Percentiles rank a stretch among this genome's conserved stretches.
phyloP scores from a whole-genome alignment of 2,113 vertebrate species.

The Charina bottae region DNA sequence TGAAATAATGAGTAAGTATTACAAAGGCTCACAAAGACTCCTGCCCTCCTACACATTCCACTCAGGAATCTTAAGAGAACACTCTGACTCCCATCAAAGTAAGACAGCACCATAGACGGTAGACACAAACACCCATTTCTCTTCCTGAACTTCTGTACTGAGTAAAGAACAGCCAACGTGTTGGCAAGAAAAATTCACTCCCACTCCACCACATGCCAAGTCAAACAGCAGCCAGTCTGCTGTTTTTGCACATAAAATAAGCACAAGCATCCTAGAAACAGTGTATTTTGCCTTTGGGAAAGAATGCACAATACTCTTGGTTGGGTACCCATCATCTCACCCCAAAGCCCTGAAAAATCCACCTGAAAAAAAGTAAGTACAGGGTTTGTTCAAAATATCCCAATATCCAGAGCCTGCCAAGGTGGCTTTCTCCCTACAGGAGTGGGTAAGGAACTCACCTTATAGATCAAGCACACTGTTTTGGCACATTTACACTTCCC shows the following conservation, averaged over 20 bases:
- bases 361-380: neutral
- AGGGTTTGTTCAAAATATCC: neutral
- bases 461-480: neutral
- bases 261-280: neutral
- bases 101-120: constrained; percentile 7
- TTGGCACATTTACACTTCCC: neutral
- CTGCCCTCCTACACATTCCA: neutral
- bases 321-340: neutral
- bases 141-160: constrained; percentile 22
- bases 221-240: neutral
- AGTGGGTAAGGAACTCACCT: neutral
- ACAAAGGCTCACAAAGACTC: constrained; percentile 18
- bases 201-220: constrained; percentile 23
- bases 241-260: neutral
- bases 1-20: constrained; percentile 14
- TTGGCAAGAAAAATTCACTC: constrained; percentile 23
- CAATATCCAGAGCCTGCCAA: neutral
- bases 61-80: constrained; percentile 32
- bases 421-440: neutral
- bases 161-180: constrained; percentile 25
- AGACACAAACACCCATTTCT: constrained; percentile 21
- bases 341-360: neutral
- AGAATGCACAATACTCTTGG: neutral
- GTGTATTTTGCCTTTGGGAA: neutral
- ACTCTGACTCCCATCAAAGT: constrained; percentile 10